A percentile compares a stretch with the other conserved stretches of the same genome.
Conservation (phyloP, 2,113 vertebrate species). For the Pterocles orientalis region DNA sequence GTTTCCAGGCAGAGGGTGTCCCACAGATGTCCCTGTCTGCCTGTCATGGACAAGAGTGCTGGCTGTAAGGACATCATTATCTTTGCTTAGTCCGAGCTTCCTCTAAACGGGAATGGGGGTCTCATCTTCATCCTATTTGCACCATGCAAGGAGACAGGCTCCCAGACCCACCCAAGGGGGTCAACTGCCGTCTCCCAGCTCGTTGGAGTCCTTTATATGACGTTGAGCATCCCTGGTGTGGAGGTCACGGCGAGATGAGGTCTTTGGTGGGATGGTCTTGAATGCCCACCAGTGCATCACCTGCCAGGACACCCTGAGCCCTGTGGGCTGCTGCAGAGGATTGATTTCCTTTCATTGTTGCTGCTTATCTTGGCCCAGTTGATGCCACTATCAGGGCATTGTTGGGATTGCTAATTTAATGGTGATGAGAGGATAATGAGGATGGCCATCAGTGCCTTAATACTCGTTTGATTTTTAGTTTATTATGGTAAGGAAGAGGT, state of each 20-base stretch:
- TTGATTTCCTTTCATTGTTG: background rate
- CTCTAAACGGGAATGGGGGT: background rate
- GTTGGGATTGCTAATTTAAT: background rate
- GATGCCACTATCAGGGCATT: background rate
- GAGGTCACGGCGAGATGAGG: background rate
- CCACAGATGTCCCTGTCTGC: background rate
- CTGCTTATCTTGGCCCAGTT: conserved; percentile 14
- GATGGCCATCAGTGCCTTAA: background rate
- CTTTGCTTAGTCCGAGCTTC: background rate
- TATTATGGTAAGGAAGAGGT: conserved; percentile 25
- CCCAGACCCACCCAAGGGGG: background rate
- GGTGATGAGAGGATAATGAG: conserved; percentile 16
- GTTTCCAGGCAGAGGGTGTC: background rate
- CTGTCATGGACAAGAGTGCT: background rate
- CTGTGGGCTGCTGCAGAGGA: fast-evolving
- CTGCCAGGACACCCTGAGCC: background rate
- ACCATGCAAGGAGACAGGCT: background rate
- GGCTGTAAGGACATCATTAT: background rate
- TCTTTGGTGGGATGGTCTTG: background rate
- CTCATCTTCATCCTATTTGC: background rate
- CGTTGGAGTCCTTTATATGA: fast-evolving
- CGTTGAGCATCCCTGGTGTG: background rate
- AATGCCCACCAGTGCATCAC: fast-evolving
- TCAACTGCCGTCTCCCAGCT: background rate
- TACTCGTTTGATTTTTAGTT: background rate